phyloP scores from a whole-genome alignment of 2,888 invertebrate species.

The Orthonevra nobilis region DNA sequence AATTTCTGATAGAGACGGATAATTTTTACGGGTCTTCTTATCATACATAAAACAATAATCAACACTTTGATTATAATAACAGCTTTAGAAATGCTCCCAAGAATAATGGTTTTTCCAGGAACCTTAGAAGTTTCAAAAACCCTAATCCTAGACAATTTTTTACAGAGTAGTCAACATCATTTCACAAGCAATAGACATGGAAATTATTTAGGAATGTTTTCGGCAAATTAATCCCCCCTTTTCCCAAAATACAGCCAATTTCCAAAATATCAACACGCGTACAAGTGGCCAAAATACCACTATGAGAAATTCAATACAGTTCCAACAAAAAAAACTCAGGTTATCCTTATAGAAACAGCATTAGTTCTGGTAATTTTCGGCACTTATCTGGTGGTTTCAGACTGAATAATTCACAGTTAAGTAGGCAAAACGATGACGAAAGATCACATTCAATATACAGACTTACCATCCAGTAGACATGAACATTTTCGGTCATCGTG shows the following conservation, averaged over 20 bases:
- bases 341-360: neutral
- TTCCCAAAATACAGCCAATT: too few relatives aligned
- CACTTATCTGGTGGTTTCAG: constrained; percentile 5
- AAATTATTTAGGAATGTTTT: too few relatives aligned
- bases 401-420: neutral
- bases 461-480: neutral
- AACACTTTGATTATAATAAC: constrained; percentile 3
- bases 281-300: neutral
- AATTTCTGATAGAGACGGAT: constrained; percentile 28
- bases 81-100: neutral
- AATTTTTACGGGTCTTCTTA: constrained; percentile 5
- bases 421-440: constrained; percentile 1
- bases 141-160: constrained; percentile 1
- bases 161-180: constrained; percentile 5
- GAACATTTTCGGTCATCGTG: constrained; percentile 9
- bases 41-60: neutral
- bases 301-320: neutral
- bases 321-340: neutral
- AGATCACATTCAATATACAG: constrained; percentile 6
- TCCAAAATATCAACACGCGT: neutral
- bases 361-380: neutral
- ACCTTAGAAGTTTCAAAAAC: neutral
- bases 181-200: constrained; percentile 2
- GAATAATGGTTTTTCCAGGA: neutral
- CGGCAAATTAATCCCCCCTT: too few relatives aligned